phyloP scores from a whole-genome alignment of 1,140 invertebrate species.

The Nymphalis io region DNA sequence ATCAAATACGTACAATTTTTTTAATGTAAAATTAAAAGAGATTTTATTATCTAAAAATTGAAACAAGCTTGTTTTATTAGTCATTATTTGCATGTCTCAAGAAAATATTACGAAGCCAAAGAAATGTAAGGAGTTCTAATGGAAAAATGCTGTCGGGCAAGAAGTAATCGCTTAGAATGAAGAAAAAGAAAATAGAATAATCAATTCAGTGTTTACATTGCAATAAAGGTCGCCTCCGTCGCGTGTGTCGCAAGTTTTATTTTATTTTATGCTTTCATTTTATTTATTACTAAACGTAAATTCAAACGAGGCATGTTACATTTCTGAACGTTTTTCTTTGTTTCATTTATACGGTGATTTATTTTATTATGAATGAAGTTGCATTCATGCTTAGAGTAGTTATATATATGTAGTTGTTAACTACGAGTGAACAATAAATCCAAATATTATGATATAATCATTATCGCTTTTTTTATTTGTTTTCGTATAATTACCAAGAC shows the following conservation, averaged over 20 bases:
- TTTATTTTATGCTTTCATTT: constrained; percentile 3
- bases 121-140: constrained; percentile 11
- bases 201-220: constrained; percentile 10
- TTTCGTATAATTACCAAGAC: too few species aligned
- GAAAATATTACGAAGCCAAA: not conserved
- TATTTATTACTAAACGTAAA: not conserved
- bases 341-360: not conserved
- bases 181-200: not conserved
- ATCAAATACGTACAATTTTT: too few species aligned
- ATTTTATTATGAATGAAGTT: not conserved
- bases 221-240: constrained; percentile 2
- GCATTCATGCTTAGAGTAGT: not conserved
- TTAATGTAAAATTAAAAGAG: not conserved
- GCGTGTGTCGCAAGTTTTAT: constrained; percentile 1
- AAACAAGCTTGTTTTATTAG: constrained; percentile 12
- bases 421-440: too few species aligned
- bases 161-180: constrained; percentile 11
- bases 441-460: too few species aligned
- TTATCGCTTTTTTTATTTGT: too few species aligned
- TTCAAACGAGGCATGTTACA: not conserved
- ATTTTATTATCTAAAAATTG: constrained; percentile 5
- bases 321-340: not conserved
- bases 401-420: too few species aligned
- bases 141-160: constrained; percentile 14
- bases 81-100: constrained; percentile 17